phyloP scores from a whole-genome alignment of 1,140 invertebrate genomes.

The Macrocentrus cingulum region DNA sequence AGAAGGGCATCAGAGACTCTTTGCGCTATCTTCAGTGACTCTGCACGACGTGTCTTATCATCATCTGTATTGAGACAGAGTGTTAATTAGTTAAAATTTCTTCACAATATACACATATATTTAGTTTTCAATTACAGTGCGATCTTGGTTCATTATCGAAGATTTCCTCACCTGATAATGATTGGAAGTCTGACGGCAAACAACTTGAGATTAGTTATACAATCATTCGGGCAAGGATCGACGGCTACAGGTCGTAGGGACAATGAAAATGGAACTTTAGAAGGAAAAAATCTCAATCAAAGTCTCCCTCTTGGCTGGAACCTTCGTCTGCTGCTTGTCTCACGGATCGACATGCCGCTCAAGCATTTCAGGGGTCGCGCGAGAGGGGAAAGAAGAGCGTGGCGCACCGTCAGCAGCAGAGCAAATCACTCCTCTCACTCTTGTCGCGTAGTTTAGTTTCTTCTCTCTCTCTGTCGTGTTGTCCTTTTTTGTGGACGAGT shows the following conservation, averaged over 20 bases:
- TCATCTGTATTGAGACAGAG: conserved; percentile 8
- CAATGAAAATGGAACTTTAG: neutral
- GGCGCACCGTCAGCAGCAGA: conserved; percentile 13
- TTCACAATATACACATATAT: neutral
- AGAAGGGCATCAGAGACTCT: neutral
- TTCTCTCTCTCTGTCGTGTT: conserved; percentile 1
- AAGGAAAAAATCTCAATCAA: conserved; percentile 15
- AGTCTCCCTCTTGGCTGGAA: conserved; percentile 13
- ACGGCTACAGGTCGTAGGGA: neutral
- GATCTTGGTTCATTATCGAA: neutral
- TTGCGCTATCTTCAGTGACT: neutral
- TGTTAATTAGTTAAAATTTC: conserved; percentile 12
- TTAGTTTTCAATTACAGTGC: neutral
- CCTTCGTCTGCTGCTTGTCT: conserved; percentile 8
- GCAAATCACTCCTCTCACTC: too few relatives aligned
- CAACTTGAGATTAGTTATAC: neutral
- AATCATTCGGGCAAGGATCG: too few relatives aligned
- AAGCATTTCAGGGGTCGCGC: conserved; percentile 6
- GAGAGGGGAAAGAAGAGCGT: neutral
- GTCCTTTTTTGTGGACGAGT: conserved; percentile 31
- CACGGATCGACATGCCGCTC: conserved; percentile 9
- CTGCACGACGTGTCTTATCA: conserved; percentile 18
- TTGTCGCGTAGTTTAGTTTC: neutral
- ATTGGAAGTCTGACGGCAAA: neutral
- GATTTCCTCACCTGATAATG: neutral